A percentile compares a stretch with the other conserved stretches of the same genome.
phyloP scores from a whole-genome alignment of 2,113 vertebrate species.

The Semnopithecus entellus region DNA sequence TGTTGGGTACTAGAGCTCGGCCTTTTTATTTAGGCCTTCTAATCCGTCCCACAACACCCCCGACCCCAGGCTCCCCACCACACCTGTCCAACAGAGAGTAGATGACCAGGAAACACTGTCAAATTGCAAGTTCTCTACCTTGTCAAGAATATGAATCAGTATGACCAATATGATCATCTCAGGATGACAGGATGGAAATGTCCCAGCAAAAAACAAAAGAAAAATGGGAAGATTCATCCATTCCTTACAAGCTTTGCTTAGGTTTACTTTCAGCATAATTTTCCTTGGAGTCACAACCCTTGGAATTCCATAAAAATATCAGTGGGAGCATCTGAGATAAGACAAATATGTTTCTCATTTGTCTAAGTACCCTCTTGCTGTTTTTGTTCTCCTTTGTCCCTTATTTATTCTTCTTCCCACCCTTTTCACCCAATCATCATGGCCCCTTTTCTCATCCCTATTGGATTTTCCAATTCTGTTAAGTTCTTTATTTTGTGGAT shows the following conservation, averaged over 20 bases:
- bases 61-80: not conserved
- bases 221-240: not conserved
- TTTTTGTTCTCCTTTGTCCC: not conserved
- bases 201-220: not conserved
- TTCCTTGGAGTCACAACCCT: not conserved
- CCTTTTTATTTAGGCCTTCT: not conserved
- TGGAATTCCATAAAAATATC: not conserved
- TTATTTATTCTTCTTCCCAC: not conserved
- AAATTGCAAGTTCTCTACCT: not conserved
- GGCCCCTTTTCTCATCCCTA: not conserved
- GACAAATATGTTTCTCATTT: not conserved
- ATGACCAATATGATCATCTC: not conserved
- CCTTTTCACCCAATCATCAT: not conserved
- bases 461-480: not conserved
- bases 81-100: not conserved
- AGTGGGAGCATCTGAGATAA: not conserved
- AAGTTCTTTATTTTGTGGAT: not conserved
- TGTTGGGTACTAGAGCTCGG: not conserved
- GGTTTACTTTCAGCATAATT: not conserved
- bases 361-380: not conserved
- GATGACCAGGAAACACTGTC: not conserved
- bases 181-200: not conserved
- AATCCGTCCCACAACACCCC: not conserved
- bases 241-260: not conserved
- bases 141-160: not conserved